Evolutionary conservation across 2,888 invertebrate genomes (phyloP), one percentile per base, ranked within the genome.

Genomic region (Dascillus cervinus): DNA sequence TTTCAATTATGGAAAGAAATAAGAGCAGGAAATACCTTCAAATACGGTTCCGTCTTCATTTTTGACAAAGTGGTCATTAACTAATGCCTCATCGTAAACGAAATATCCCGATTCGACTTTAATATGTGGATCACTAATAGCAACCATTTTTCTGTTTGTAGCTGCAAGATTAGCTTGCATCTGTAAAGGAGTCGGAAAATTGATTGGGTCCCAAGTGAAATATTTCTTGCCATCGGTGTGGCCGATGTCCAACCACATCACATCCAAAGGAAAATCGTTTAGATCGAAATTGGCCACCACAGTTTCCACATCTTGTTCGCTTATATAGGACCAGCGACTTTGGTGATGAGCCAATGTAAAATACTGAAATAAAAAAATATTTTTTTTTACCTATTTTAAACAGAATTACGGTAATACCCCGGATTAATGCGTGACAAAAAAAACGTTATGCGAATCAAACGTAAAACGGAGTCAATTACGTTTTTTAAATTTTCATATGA

Each of bases 191-290:
- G 86, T 72, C 0, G 83, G 69, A 66, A 96, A 98, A 61, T 88
- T 90, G 31, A 77, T 72, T 0, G 71, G 62, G 60, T 97, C 94
- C 97, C 97, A 98, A 0, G 96, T 96, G 66, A 98, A 97, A 63
- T 97, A 86, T 77, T 85, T 88, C 65, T 95, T 95, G 30, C 78
- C 76, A 60, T 96, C 88, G 0, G 97, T 95, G 60, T 98, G 90
- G 60, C 97, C 97, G 59, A 97, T 95, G 64, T 98, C 97, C 20
- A 98, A 71, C 97, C 97, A 98, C 59, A 97, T 79, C 1, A 84
- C 87, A 63, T 98, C 97, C 64, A 87, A 72, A 2, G 97, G 96
- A 20, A 98, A 80, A 62, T 97, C 89, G 60, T 87, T 73, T 6
- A 73, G 71, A 63, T 97, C 96, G 60, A 94, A 92, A 45, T 79